phyloP scores from a whole-genome alignment of 92 coral and sea anemone species.

The Phymanthus crucifer region DNA sequence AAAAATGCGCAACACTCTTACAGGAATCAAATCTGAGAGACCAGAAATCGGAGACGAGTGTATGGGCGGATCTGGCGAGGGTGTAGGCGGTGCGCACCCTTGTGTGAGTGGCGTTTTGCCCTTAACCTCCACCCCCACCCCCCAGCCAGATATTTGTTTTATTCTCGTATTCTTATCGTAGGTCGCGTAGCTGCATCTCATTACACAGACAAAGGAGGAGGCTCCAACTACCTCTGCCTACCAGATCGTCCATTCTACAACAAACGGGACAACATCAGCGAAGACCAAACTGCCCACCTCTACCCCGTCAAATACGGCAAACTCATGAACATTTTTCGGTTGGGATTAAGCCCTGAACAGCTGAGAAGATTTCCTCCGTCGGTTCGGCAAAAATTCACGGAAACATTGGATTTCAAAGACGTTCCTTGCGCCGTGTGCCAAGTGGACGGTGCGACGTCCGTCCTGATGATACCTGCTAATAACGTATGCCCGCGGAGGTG shows the following conservation, averaged over 20 bases:
- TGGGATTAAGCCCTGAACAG: too few relatives aligned
- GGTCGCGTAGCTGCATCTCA: constrained; percentile 42
- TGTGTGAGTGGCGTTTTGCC: too few relatives aligned
- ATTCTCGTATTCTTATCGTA: not conserved
- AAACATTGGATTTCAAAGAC: constrained; percentile 37
- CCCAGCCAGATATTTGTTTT: too few relatives aligned
- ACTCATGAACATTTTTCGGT: constrained; percentile 13
- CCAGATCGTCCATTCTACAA: constrained; percentile 35
- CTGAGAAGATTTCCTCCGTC: not conserved
- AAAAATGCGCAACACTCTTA: too few relatives aligned
- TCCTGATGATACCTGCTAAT: constrained; percentile 50
- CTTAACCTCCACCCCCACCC: too few relatives aligned
- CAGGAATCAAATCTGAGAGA: too few relatives aligned
- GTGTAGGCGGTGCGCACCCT: too few relatives aligned
- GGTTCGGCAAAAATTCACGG: not conserved
- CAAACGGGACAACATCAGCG: constrained; percentile 26
- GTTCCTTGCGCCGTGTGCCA: constrained; percentile 66
- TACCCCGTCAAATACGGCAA: constrained; percentile 66
- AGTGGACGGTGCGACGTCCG: constrained; percentile 39
- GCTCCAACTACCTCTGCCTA: constrained; percentile 40
- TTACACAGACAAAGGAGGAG: constrained; percentile 38
- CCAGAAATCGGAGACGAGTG: too few relatives aligned
- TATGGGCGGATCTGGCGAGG: too few relatives aligned
- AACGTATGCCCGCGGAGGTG: constrained; percentile 46
- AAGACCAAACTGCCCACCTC: constrained; percentile 45